Conservation (phyloP, 2,888 invertebrate genomes). For the Leptura quadrifasciata region DNA sequence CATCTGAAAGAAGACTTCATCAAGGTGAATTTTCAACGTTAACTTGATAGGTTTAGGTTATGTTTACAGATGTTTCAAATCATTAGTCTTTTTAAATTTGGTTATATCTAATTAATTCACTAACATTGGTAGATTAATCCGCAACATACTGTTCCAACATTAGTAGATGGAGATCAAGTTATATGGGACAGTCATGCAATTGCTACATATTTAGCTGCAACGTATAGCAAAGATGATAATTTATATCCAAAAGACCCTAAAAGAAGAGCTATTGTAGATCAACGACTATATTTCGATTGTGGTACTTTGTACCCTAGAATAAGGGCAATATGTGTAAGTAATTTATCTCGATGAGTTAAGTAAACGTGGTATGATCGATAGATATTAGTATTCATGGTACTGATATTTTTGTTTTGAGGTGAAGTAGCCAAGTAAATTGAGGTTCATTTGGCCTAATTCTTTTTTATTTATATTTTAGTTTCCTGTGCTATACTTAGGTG, state of each 20-base stretch:
- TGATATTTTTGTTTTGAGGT: no score
- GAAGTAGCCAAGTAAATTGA: no score
- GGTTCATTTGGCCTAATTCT: not conserved
- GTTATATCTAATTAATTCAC: not conserved
- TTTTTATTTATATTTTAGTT: constrained; percentile 72
- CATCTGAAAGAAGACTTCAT: constrained; percentile 77
- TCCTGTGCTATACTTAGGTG: constrained; percentile 78
- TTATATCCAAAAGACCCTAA: constrained; percentile 79
- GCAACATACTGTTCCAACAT: constrained; percentile 81
- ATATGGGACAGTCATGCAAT: constrained; percentile 84
- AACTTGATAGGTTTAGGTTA: not conserved
- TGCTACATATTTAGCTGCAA: constrained; percentile 78
- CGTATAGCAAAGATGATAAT: constrained; percentile 78
- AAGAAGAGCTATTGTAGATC: constrained; percentile 78
- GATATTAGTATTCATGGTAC: not conserved
- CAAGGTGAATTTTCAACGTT: constrained; percentile 64
- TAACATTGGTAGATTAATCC: constrained; percentile 77
- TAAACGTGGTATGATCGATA: not conserved
- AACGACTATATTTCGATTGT: constrained; percentile 79
- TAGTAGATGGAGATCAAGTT: constrained; percentile 80
- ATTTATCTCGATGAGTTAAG: no score
- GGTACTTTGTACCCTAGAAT: constrained; percentile 79
- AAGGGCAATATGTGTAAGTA: constrained; percentile 78
- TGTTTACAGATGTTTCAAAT: constrained; percentile 22
- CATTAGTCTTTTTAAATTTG: not conserved